Percentiles rank a stretch among this genome's conserved stretches.
Conservation (phyloP, 2,888 invertebrate genomes). For the Operophtera brumata region DNA sequence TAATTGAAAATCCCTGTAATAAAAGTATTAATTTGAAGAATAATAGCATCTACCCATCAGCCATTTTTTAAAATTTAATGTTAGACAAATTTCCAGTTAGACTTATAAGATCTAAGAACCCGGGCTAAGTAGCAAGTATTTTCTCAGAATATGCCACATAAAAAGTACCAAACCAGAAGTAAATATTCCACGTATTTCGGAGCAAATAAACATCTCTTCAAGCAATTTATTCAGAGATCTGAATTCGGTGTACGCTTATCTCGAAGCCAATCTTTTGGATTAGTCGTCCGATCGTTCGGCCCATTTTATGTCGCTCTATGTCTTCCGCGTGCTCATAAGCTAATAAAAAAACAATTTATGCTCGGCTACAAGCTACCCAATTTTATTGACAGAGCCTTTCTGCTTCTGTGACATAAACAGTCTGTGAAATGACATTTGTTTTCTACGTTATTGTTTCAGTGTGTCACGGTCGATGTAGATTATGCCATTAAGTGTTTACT, state of each 20-base stretch:
- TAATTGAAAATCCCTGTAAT: too few species aligned
- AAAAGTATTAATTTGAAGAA: too few species aligned
- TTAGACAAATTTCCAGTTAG: too few species aligned
- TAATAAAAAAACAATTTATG: conserved; percentile 36
- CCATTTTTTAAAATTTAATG: too few species aligned
- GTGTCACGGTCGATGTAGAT: conserved; percentile 23
- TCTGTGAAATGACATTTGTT: conserved; percentile 13
- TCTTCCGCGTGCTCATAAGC: conserved; percentile 32
- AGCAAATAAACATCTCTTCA: conserved; percentile 15
- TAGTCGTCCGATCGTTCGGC: conserved; percentile 40
- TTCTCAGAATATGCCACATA: too few species aligned
- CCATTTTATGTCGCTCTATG: conserved; percentile 38
- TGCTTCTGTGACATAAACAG: neutral
- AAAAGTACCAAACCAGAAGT: neutral
- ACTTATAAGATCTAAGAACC: too few species aligned
- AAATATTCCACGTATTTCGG: conserved; percentile 28
- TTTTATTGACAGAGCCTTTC: neutral
- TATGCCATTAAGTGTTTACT: conserved; percentile 7
- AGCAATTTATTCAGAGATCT: conserved; percentile 40
- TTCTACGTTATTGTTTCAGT: conserved; percentile 14
- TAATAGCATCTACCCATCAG: too few species aligned
- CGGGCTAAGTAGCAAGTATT: too few species aligned
- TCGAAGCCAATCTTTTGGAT: conserved; percentile 40
- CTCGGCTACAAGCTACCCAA: neutral
- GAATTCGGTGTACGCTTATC: conserved; percentile 47